Conservation (phyloP, 2,113 vertebrate genomes). For the Furnarius figulus region DNA sequence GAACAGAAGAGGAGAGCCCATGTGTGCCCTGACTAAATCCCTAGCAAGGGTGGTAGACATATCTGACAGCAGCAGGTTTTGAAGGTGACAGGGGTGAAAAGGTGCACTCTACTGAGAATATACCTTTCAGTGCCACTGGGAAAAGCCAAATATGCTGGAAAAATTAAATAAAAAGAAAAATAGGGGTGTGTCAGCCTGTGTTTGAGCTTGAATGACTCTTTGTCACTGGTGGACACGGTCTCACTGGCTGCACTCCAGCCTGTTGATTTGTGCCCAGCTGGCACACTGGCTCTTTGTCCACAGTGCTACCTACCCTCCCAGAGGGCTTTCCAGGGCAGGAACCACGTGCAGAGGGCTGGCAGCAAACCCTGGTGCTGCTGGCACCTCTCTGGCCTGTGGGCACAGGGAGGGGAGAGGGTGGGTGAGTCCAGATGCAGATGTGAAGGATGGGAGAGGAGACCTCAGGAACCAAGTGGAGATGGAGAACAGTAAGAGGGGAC, state of each 20-base stretch:
- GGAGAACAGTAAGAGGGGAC: not conserved
- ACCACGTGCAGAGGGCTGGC: not conserved
- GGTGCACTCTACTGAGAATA: not conserved
- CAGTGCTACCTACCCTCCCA: not conserved
- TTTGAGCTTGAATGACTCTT: not conserved
- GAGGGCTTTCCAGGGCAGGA: not conserved
- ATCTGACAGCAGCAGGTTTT: not conserved
- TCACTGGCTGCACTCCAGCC: fast-evolving
- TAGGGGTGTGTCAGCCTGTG: fast-evolving
- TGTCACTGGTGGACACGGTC: not conserved
- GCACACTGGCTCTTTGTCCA: not conserved
- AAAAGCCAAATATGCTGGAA: not conserved
- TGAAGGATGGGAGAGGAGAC: not conserved
- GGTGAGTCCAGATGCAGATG: fast-evolving
- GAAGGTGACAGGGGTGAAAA: not conserved
- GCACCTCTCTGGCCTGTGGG: fast-evolving
- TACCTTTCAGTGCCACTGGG: not conserved
- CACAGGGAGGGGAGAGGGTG: not conserved
- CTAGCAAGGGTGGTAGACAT: not conserved
- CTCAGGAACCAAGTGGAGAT: fast-evolving
- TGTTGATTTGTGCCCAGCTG: not conserved
- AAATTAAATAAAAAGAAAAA: not conserved
- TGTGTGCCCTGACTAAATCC: fast-evolving
- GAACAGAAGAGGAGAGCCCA: not conserved
- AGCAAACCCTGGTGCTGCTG: not conserved